These are phyloP conservation scores for Zapornia atra DNA, from an alignment of 2,113 vertebrate species.

Conservation along the genomic window DNA sequence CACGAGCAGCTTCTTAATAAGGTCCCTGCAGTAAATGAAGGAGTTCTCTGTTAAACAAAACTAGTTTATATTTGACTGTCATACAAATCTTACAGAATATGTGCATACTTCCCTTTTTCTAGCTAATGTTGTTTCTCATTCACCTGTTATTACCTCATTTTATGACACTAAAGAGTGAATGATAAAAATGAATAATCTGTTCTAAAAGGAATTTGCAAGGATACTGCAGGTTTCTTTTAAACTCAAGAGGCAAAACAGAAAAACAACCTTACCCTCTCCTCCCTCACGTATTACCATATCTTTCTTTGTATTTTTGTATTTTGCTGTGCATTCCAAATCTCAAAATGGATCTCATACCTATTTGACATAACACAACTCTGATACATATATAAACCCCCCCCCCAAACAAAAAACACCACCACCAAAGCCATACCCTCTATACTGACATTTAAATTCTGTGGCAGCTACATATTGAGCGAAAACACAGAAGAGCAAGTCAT, in stretches of 20 bases:
- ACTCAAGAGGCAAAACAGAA: background rate
- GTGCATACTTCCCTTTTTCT: background rate
- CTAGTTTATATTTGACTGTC: background rate
- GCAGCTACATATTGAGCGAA: background rate
- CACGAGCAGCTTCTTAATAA: slow-evolving; percentile 94
- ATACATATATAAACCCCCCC: too few species aligned
- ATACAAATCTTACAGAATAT: background rate
- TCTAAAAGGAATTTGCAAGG: background rate
- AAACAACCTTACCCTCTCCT: background rate
- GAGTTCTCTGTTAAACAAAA: background rate
- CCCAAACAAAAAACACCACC: too few species aligned
- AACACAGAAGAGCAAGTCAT: background rate
- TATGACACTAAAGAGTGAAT: background rate
- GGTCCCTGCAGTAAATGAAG: slow-evolving; percentile 80
- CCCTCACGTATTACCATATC: background rate
- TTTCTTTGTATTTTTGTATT: background rate
- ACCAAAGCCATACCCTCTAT: background rate
- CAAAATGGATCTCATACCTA: background rate
- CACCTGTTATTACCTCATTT: background rate
- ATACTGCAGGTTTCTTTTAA: background rate
- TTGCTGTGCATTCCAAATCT: background rate
- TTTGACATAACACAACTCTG: background rate
- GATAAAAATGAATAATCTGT: background rate
- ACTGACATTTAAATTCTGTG: background rate
- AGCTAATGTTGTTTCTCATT: background rate